Evolutionary conservation across 1,140 invertebrate species (phyloP).

Genomic region (Stegodyphus dumicola): DNA sequence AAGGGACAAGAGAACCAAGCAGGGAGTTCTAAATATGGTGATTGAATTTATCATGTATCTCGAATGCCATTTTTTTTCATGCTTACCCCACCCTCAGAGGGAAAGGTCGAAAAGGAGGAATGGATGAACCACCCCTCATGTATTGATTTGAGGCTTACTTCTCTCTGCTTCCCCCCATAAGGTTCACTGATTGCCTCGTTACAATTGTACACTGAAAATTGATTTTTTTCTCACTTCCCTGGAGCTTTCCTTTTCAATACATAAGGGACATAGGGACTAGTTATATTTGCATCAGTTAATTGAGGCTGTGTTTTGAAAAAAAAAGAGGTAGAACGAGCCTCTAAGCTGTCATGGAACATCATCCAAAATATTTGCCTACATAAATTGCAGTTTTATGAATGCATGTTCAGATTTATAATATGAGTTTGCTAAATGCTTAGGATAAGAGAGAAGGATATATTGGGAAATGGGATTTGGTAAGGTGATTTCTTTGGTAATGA

Average conservation of each 20-base stretch:
- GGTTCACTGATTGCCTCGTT: conserved; percentile 46
- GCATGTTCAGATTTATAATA: no score
- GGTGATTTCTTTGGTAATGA: no score
- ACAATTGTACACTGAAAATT: conserved; percentile 35
- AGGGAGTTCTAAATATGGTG: conserved; percentile 19
- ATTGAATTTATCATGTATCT: conserved; percentile 45
- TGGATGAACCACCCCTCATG: background rate
- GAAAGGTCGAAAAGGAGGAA: background rate
- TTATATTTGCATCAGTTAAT: no score
- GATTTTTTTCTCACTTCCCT: conserved; percentile 26
- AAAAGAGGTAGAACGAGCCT: no score
- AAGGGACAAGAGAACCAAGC: background rate
- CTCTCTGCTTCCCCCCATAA: conserved; percentile 6
- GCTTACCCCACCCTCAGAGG: background rate
- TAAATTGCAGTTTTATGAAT: no score
- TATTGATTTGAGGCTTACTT: conserved; percentile 19
- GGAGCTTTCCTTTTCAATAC: background rate
- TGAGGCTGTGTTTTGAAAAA: no score
- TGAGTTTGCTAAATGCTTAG: no score
- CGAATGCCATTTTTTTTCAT: background rate
- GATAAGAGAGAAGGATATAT: no score
- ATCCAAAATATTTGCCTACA: no score
- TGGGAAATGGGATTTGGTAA: no score
- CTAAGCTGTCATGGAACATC: no score
- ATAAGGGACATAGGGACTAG: background rate